Evolutionary conservation across 2,888 invertebrate genomes (phyloP).

Genomic region (Tiphia femorata): DNA sequence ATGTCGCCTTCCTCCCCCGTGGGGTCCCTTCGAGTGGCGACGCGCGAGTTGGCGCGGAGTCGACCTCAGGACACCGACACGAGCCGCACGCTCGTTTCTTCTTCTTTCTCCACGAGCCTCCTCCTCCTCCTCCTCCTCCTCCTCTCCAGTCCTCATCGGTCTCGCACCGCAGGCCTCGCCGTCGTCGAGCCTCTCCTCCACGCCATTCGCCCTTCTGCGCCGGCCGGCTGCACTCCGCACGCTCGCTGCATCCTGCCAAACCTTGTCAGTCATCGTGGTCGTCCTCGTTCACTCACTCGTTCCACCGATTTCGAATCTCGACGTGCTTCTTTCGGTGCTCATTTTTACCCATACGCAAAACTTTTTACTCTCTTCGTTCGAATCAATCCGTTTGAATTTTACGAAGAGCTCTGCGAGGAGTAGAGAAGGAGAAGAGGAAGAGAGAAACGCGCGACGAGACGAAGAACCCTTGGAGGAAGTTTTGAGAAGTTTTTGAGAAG

Average conservation of each 20-base stretch:
- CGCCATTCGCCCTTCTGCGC: constrained; percentile 26
- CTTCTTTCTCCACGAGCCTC: constrained; percentile 14
- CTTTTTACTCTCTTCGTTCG: too few relatives aligned
- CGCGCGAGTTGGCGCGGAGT: constrained; percentile 23
- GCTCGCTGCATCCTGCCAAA: not conserved
- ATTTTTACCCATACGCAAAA: too few relatives aligned
- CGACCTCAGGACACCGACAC: constrained; percentile 41
- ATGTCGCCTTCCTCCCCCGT: constrained; percentile 4
- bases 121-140: constrained; percentile 6
- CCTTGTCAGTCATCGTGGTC: constrained; percentile 29
- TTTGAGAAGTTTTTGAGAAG: not conserved
- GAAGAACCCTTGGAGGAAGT: not conserved
- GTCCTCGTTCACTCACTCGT: constrained; percentile 5
- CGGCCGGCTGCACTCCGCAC: constrained; percentile 24
- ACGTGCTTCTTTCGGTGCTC: too few relatives aligned
- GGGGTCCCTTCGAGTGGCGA: constrained; percentile 9
- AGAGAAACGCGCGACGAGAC: not conserved
- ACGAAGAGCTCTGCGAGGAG: too few relatives aligned
- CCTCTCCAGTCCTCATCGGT: constrained; percentile 16
- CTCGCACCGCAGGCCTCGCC: constrained; percentile 30
- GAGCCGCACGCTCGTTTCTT: constrained; percentile 18
- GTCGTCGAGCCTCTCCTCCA: constrained; percentile 17
- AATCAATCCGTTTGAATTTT: too few relatives aligned
- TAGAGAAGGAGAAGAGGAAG: not conserved
- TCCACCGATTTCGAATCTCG: too few relatives aligned